phyloP scores from a whole-genome alignment of 1,140 invertebrate species.

The Latrodectus geometricus region DNA sequence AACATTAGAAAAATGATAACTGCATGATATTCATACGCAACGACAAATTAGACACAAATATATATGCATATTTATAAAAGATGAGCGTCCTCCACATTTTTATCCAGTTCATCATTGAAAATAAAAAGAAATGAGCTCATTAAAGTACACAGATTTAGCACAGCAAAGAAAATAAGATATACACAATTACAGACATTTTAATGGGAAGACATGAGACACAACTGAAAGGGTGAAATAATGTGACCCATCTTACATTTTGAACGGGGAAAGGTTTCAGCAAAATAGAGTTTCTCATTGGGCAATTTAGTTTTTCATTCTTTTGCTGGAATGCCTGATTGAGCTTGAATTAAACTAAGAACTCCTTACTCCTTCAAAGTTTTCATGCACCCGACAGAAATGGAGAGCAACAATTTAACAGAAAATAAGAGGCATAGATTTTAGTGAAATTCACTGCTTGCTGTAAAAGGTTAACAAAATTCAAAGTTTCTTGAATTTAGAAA shows the following conservation, averaged over 20 bases:
- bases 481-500: too few species aligned
- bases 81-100: not conserved
- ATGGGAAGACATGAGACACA: slow-evolving; percentile 50
- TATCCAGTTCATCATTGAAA: slow-evolving; percentile 3
- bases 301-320: too few species aligned
- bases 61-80: slow-evolving; percentile 1
- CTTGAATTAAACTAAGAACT: too few species aligned
- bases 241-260: not conserved
- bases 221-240: slow-evolving; percentile 39
- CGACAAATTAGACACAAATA: slow-evolving; percentile 30
- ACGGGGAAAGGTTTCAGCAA: too few species aligned
- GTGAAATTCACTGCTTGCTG: too few species aligned
- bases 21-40: slow-evolving; percentile 45
- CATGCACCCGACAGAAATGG: too few species aligned
- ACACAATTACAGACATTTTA: slow-evolving; percentile 44
- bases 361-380: too few species aligned
- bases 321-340: too few species aligned
- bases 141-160: slow-evolving; percentile 10
- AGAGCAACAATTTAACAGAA: too few species aligned
- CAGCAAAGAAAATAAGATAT: slow-evolving; percentile 25
- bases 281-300: too few species aligned
- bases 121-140: not conserved
- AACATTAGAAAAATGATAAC: slow-evolving; percentile 16
- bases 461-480: too few species aligned
- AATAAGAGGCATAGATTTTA: too few species aligned